Evolutionary conservation across 30 jellyfish, hydroid and myxozoan species (phyloP).

Genomic region (Cassiopea andromeda): DNA sequence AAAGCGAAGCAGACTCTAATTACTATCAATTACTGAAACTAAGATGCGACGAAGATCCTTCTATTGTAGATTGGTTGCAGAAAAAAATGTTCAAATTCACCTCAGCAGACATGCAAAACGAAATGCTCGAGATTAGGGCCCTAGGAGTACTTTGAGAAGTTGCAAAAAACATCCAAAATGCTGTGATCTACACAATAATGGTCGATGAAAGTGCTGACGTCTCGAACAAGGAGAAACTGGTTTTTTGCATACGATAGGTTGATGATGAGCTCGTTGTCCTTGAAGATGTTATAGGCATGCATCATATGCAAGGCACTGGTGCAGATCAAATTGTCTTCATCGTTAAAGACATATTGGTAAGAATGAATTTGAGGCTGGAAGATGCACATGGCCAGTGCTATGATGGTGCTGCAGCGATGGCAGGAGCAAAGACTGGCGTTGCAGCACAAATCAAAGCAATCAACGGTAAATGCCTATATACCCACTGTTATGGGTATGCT

Average conservation of each 20-base stretch:
- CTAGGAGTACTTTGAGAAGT: conserved; percentile 30
- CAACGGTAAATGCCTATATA: conserved; percentile 51
- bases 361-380: conserved; percentile 60
- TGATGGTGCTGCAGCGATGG: conserved; percentile 77
- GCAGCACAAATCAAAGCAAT: conserved; percentile 26
- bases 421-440: conserved; percentile 60
- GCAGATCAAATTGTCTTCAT: conserved; percentile 38
- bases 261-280: conserved; percentile 29
- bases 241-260: conserved; percentile 58
- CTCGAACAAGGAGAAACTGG: conserved; percentile 73
- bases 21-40: conserved; percentile 62
- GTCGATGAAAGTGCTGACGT: conserved; percentile 70
- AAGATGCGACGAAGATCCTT: conserved; percentile 75
- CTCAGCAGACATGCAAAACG: conserved; percentile 66
- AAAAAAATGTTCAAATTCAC: conserved; percentile 42
- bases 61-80: conserved; percentile 75
- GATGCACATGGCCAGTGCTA: conserved; percentile 71
- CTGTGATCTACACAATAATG: conserved; percentile 30
- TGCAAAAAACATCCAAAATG: conserved; percentile 44
- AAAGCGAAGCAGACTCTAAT: conserved; percentile 65
- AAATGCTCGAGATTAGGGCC: conserved; percentile 69
- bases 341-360: conserved; percentile 31
- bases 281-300: conserved; percentile 57
- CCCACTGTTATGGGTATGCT: conserved; percentile 59
- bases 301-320: conserved; percentile 17